Percentiles rank a stretch among this genome's conserved stretches.
phyloP scores from a whole-genome alignment of 2,888 invertebrate species.

The Bugula neritina region DNA sequence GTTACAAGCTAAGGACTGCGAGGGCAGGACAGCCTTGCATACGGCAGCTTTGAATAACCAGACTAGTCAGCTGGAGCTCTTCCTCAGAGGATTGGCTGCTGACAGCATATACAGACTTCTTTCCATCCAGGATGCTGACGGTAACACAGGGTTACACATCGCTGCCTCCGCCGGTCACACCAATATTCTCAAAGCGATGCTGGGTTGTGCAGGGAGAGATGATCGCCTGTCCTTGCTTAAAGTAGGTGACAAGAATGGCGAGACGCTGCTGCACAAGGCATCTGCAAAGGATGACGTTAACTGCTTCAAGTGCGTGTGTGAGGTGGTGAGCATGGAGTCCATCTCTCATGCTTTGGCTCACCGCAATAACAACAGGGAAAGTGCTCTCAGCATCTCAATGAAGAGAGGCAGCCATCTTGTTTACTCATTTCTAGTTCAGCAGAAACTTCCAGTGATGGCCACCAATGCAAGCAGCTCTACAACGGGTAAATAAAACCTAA shows the following conservation, averaged over 20 bases:
- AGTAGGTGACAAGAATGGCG: neutral
- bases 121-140: neutral
- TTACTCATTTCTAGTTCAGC: too few species aligned
- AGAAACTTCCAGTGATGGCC: too few species aligned
- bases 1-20: neutral
- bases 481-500: too few species aligned
- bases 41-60: neutral
- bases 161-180: neutral
- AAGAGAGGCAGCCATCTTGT: too few species aligned
- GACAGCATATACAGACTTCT: neutral
- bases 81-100: neutral
- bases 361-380: too few species aligned
- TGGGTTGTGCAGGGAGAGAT: neutral
- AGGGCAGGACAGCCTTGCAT: neutral
- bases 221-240: neutral
- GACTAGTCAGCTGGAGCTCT: neutral
- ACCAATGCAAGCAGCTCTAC: too few species aligned
- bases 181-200: neutral
- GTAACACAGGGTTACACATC: neutral
- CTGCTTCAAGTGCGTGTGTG: too few species aligned
- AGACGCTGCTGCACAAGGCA: neutral
- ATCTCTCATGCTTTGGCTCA: too few species aligned
- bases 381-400: too few species aligned
- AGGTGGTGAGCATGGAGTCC: too few species aligned
- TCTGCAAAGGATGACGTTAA: too few species aligned